These are phyloP conservation scores for Cosmia trapezina DNA, from an alignment of 2,888 invertebrate species.

Conservation along the genomic window DNA sequence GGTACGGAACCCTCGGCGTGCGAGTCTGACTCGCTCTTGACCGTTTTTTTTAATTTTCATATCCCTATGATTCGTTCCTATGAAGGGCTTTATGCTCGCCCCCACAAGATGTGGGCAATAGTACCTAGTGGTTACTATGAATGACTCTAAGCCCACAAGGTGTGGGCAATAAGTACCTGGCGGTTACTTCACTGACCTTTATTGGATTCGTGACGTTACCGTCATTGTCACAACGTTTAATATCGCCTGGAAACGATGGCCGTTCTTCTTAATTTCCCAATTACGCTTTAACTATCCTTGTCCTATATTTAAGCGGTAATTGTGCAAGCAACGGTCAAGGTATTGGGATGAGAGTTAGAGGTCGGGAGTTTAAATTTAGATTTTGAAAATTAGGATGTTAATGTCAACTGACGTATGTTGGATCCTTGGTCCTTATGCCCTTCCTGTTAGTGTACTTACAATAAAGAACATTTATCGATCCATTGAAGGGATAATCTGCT, in stretches of 20 bases:
- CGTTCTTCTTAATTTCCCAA: slow-evolving; percentile 8
- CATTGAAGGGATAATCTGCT: background rate
- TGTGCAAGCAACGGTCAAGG: background rate
- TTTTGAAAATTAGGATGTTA: background rate
- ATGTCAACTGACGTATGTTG: background rate
- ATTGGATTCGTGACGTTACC: background rate
- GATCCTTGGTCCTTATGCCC: background rate
- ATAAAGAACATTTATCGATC: background rate
- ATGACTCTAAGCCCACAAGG: background rate
- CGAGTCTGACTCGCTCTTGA: no score
- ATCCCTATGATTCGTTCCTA: background rate
- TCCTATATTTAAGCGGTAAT: background rate
- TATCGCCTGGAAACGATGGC: background rate
- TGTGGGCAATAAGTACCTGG: background rate
- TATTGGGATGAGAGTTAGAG: slow-evolving; percentile 6
- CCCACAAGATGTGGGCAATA: background rate
- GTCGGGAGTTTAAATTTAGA: background rate
- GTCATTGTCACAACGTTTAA: slow-evolving; percentile 8
- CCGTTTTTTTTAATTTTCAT: background rate
- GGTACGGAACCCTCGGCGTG: no score
- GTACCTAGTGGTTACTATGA: background rate
- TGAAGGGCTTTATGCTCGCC: background rate
- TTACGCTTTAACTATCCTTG: background rate
- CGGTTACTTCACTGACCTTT: background rate
- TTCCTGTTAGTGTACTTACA: background rate